Percentiles rank a stretch among this genome's conserved stretches.
phyloP scores from a whole-genome alignment of 2,113 vertebrate genomes.

The Solenodon paradoxus region DNA sequence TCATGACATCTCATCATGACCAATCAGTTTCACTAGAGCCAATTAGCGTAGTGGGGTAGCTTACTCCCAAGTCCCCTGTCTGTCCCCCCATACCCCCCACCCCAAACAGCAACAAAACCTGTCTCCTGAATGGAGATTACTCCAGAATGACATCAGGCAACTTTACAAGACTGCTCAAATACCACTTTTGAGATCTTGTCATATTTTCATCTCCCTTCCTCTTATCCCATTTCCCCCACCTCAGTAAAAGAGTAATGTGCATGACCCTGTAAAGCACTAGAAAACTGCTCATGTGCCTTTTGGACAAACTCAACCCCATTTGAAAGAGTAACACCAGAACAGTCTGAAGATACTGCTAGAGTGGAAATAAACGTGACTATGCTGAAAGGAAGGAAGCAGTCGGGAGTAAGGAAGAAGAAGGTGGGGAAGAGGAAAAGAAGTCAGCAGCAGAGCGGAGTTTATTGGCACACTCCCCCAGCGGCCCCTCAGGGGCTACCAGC shows the following conservation, averaged over 20 bases:
- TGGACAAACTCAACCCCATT: background rate
- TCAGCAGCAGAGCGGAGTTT: background rate
- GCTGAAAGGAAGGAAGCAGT: background rate
- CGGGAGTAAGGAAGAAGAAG: background rate
- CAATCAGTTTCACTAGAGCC: background rate
- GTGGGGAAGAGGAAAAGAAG: background rate
- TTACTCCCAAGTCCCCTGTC: no score
- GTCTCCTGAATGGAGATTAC: background rate
- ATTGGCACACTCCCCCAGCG: background rate
- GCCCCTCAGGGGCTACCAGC: background rate
- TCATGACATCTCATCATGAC: no score
- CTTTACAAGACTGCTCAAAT: background rate
- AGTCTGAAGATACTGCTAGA: background rate
- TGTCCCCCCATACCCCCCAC: background rate
- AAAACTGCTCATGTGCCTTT: background rate
- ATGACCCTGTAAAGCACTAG: background rate
- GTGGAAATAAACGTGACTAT: background rate
- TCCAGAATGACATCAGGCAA: background rate
- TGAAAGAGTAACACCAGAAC: background rate
- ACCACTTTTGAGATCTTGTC: background rate
- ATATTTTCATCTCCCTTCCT: background rate
- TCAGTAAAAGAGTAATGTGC: background rate
- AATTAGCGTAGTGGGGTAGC: no score
- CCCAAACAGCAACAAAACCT: background rate
- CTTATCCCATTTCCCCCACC: background rate